Conservation (phyloP, 2,888 invertebrate species). For the Lycophotia porphyrea region DNA sequence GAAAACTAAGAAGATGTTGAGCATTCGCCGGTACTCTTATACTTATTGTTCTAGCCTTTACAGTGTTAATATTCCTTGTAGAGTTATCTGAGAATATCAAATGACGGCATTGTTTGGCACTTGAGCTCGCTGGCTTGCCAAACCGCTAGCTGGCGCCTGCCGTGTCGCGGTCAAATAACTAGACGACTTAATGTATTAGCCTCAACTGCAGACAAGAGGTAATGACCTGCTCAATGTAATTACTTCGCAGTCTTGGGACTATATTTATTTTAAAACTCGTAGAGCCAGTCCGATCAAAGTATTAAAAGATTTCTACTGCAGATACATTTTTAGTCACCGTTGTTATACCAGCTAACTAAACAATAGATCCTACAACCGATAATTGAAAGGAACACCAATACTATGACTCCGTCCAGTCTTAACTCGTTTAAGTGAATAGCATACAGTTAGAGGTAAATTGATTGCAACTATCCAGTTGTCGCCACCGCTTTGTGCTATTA, state of each 20-base stretch:
- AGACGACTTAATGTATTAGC: slow-evolving; percentile 25
- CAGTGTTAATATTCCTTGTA: slow-evolving; percentile 26
- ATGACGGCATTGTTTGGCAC: slow-evolving; percentile 56
- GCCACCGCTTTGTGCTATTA: slow-evolving; percentile 19
- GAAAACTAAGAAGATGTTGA: not conserved
- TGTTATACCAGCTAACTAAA: not conserved
- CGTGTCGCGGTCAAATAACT: slow-evolving; percentile 43
- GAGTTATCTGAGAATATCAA: slow-evolving; percentile 48
- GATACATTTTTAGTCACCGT: not conserved
- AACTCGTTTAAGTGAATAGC: slow-evolving; percentile 18
- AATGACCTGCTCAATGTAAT: slow-evolving; percentile 41
- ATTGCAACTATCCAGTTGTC: not conserved
- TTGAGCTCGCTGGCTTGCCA: slow-evolving; percentile 42
- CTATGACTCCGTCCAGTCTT: slow-evolving; percentile 11
- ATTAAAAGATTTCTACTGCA: not conserved
- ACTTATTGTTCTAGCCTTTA: slow-evolving; percentile 3
- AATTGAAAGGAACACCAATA: slow-evolving; percentile 3
- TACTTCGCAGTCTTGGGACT: not conserved
- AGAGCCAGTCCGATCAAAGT: not conserved
- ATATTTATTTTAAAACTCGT: not conserved
- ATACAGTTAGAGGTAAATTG: slow-evolving; percentile 29
- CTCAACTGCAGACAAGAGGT: slow-evolving; percentile 21
- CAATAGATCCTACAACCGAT: not conserved
- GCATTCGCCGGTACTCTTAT: not conserved
- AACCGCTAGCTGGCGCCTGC: slow-evolving; percentile 47